Conservation (phyloP, 2,113 vertebrate genomes). For the Picathartes gymnocephalus region DNA sequence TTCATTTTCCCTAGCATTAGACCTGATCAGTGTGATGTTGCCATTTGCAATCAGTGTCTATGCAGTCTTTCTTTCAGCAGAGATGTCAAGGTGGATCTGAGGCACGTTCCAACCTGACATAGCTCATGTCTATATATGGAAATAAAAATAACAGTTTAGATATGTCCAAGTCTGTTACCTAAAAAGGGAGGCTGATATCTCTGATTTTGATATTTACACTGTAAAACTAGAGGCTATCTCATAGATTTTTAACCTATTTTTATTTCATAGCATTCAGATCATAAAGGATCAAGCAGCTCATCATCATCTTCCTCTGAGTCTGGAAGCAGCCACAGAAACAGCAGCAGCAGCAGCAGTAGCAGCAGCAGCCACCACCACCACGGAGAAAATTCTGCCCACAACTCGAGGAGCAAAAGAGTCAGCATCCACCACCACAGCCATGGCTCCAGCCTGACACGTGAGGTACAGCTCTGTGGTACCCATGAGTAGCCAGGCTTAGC, state of each 20-base stretch:
- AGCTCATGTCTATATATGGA: neutral
- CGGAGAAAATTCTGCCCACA: neutral
- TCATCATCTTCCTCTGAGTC: constrained; percentile 29
- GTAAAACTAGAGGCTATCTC: neutral
- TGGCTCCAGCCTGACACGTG: neutral
- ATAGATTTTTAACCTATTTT: neutral
- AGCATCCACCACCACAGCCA: neutral
- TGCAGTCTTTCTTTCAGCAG: neutral
- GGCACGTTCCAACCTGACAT: neutral
- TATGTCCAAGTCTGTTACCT: neutral
- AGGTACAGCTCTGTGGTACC: neutral
- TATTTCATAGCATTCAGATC: neutral
- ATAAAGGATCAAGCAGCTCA: neutral
- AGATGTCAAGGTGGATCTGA: neutral
- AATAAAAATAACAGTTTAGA: neutral
- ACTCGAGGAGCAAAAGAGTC: neutral
- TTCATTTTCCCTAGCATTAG: neutral
- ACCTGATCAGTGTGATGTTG: neutral
- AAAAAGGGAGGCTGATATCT: neutral
- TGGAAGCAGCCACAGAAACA: neutral
- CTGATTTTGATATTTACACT: neutral
- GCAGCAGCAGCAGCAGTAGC: neutral
- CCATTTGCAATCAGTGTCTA: neutral
- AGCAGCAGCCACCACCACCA: neutral
- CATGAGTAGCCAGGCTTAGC: neutral